Percentiles rank a stretch among this genome's conserved stretches.
Conservation (phyloP, 2,113 vertebrate genomes). For the Nerophis lumbriciformis region DNA sequence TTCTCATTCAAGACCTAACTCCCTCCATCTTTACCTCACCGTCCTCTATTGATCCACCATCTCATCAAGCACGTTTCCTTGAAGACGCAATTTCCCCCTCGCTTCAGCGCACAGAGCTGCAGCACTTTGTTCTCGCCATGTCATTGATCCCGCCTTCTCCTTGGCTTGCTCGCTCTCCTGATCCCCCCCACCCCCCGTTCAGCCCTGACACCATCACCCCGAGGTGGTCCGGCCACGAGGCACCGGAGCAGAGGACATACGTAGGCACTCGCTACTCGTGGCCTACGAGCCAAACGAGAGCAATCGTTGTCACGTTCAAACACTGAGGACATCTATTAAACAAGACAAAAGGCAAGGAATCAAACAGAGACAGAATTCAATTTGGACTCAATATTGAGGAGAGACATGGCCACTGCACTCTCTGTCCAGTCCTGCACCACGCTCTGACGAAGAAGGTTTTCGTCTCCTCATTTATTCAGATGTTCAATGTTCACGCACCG, state of each 20-base stretch:
- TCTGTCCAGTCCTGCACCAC: too few species aligned
- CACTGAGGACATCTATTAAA: too few species aligned
- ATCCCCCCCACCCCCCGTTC: background rate
- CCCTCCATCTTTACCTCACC: slow-evolving; percentile 24
- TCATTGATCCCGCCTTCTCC: slow-evolving; percentile 58
- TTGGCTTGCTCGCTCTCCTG: background rate
- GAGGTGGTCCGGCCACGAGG: background rate
- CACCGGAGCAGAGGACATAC: too few species aligned
- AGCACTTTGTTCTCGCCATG: slow-evolving; percentile 62
- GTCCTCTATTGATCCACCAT: slow-evolving; percentile 70
- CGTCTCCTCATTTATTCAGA: too few species aligned
- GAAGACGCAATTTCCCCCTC: slow-evolving; percentile 73
- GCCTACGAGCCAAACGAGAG: too few species aligned
- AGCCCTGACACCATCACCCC: background rate
- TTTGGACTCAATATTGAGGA: too few species aligned
- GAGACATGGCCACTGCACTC: too few species aligned
- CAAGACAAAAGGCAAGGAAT: too few species aligned
- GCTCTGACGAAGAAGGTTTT: too few species aligned
- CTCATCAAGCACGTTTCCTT: slow-evolving; percentile 73
- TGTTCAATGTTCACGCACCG: too few species aligned
- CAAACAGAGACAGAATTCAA: too few species aligned
- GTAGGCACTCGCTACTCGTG: background rate
- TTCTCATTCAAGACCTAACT: slow-evolving; percentile 57
- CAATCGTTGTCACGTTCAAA: too few species aligned
- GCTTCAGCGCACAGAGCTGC: slow-evolving; percentile 54